phyloP scores from a whole-genome alignment of 2,113 vertebrate species.

The Lipophrys pholis region DNA sequence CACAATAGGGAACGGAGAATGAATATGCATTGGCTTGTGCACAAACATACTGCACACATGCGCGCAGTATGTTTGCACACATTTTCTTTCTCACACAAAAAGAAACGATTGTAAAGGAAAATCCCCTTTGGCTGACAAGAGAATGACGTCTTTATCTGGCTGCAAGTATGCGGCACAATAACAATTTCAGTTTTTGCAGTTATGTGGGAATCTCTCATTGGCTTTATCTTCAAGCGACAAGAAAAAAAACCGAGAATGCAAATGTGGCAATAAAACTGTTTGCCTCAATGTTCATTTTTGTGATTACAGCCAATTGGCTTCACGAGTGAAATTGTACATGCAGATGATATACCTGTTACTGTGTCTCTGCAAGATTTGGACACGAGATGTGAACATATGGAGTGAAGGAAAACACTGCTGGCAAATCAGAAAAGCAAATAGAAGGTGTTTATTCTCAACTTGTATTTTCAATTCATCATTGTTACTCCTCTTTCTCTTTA shows the following conservation, averaged over 20 bases:
- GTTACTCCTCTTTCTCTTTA: constrained; percentile 18
- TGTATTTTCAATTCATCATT: constrained; percentile 11
- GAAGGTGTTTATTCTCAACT: constrained; percentile 4
- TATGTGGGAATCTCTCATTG: constrained; percentile 12
- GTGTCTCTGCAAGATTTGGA: constrained; percentile 26
- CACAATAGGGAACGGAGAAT: constrained; percentile 6
- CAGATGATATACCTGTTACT: constrained; percentile 33
- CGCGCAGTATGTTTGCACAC: neutral
- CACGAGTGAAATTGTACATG: constrained; percentile 13
- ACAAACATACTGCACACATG: neutral
- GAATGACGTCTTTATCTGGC: constrained; percentile 2
- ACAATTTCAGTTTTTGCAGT: constrained; percentile 1
- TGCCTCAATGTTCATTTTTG: constrained; percentile 16
- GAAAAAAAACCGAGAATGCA: constrained; percentile 29
- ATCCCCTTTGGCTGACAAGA: neutral
- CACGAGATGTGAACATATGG: neutral
- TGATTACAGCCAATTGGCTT: constrained; percentile 27
- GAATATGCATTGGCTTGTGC: constrained; percentile 6
- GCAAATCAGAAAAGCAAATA: constrained; percentile 8
- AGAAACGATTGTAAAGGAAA: neutral
- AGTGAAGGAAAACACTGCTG: constrained; percentile 11
- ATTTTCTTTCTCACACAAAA: neutral
- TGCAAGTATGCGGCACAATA: constrained; percentile 8
- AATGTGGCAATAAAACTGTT: constrained; percentile 13
- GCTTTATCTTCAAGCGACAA: constrained; percentile 23